Percentiles rank a stretch among this genome's conserved stretches.
These are phyloP conservation scores for Venustaconcha ellipsiformis DNA, from an alignment of 1,140 invertebrate species.

Conservation along the genomic window DNA sequence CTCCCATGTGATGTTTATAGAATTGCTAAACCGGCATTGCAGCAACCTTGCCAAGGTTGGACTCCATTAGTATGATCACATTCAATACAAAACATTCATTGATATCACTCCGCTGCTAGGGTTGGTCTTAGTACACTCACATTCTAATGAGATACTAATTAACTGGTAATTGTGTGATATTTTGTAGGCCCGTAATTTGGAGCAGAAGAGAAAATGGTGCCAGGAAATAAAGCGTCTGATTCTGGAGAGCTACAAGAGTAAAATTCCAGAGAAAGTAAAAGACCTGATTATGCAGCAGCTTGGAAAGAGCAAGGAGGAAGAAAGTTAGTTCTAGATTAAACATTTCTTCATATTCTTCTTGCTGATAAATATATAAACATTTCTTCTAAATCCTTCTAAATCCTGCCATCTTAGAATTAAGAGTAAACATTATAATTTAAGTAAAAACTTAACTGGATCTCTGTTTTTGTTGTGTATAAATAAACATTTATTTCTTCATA, in stretches of 20 bases:
- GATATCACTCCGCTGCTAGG: background rate
- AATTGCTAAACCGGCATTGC: too few species aligned
- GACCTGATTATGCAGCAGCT: slow-evolving; percentile 93
- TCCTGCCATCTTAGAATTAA: too few species aligned
- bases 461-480: too few species aligned
- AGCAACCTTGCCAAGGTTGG: too few species aligned
- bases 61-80: background rate
- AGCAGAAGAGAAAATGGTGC: slow-evolving; percentile 96
- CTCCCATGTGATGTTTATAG: too few species aligned
- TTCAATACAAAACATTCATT: background rate
- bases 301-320: slow-evolving; percentile 75
- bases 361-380: background rate
- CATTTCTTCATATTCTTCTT: background rate
- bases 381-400: background rate
- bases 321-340: slow-evolving; percentile 41
- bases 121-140: background rate
- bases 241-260: slow-evolving; percentile 92
- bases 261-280: slow-evolving; percentile 92
- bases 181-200: slow-evolving; percentile 79
- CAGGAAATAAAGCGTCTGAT: slow-evolving; percentile 91
- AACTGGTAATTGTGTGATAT: slow-evolving; percentile 4
- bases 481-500: too few species aligned
- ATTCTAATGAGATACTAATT: background rate
- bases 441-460: too few species aligned
- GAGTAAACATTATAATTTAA: too few species aligned